phyloP scores from a whole-genome alignment of 2,113 vertebrate species.

The Columba livia region DNA sequence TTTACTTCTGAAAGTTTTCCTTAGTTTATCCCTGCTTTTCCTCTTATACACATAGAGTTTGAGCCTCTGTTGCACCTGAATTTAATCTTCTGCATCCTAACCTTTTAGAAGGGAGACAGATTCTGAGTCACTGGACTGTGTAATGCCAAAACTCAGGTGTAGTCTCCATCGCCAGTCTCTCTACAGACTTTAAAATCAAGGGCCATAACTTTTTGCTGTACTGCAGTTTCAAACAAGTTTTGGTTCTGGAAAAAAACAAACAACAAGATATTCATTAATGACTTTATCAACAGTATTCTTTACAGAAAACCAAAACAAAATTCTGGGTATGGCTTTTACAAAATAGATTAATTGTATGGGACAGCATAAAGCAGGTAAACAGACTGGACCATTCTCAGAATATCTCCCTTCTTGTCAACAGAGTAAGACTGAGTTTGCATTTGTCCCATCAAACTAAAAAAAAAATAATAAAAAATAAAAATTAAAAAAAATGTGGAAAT shows the following conservation, averaged over 20 bases:
- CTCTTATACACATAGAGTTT: neutral
- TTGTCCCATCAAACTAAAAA: neutral
- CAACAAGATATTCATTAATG: neutral
- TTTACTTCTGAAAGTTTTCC: neutral
- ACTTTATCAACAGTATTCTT: neutral
- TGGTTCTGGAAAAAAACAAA: neutral
- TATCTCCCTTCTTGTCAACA: neutral
- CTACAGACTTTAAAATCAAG: neutral
- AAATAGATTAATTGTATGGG: neutral
- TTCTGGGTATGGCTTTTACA: neutral
- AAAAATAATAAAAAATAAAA: no score
- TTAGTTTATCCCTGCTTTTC: neutral
- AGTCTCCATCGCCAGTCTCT: neutral
- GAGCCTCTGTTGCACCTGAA: neutral
- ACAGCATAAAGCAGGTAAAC: neutral
- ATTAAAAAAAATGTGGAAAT: neutral
- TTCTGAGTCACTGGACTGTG: neutral
- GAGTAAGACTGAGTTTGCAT: neutral
- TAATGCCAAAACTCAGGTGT: neutral
- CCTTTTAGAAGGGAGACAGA: neutral
- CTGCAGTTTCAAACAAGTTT: neutral
- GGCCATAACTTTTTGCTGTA: rapidly evolving
- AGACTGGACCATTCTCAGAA: neutral
- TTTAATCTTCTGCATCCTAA: neutral
- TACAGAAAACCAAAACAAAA: neutral